Percentiles rank a stretch among this genome's conserved stretches.
These are phyloP conservation scores for Paralichthys olivaceus DNA, from an alignment of 2,113 vertebrate genomes.

Conservation along the genomic window DNA sequence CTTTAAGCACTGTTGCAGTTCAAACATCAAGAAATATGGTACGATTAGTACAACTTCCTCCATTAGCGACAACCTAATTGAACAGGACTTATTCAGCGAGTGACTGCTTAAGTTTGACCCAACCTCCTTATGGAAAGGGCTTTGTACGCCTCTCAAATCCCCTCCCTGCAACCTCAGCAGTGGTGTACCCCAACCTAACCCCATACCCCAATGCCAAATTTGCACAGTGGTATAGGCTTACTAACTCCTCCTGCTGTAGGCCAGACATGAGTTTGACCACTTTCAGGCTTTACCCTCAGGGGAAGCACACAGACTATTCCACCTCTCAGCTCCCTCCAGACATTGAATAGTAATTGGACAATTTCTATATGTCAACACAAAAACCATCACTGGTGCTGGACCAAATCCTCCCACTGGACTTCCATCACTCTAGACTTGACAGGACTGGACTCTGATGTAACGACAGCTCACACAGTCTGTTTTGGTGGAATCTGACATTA, in stretches of 20 bases:
- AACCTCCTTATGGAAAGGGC: constrained; percentile 12
- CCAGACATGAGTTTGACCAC: constrained; percentile 48
- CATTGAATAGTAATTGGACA: constrained; percentile 35
- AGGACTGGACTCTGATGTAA: constrained; percentile 42
- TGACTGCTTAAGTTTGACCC: constrained; percentile 18
- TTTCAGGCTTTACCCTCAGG: constrained; percentile 48
- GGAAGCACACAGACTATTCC: constrained; percentile 56
- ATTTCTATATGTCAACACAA: constrained; percentile 36
- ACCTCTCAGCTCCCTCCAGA: constrained; percentile 29
- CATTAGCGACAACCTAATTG: neutral
- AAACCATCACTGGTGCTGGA: constrained; percentile 53
- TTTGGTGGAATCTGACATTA: constrained; percentile 25
- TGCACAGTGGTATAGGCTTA: constrained; percentile 51
- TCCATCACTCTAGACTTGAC: constrained; percentile 49
- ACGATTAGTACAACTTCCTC: constrained; percentile 11
- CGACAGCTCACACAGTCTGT: constrained; percentile 30
- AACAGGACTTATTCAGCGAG: constrained; percentile 10
- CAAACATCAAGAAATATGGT: constrained; percentile 18
- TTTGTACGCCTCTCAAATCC: constrained; percentile 12
- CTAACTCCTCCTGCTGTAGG: constrained; percentile 49
- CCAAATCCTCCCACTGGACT: constrained; percentile 56
- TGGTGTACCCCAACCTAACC: constrained; percentile 18
- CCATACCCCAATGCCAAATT: constrained; percentile 23
- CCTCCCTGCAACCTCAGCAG: constrained; percentile 6
- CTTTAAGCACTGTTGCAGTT: constrained; percentile 18